These are phyloP conservation scores for Apostichopus leukothele DNA, from an alignment of 53 echinoderm and acorn worm species.

Conservation along the genomic window DNA sequence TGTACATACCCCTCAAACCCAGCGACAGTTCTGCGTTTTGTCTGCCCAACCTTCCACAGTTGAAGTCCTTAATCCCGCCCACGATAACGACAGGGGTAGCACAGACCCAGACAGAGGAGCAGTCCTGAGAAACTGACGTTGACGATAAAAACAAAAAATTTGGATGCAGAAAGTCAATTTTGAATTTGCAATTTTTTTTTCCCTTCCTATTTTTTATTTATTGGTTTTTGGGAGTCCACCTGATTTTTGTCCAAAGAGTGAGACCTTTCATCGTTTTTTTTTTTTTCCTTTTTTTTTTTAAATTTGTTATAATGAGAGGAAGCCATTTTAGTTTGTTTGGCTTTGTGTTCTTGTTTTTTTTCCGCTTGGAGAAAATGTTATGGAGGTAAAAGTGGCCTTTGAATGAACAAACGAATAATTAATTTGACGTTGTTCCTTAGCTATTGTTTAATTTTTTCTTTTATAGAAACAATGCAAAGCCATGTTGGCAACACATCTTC, in stretches of 20 bases:
- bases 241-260: neutral
- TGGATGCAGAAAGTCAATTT: neutral
- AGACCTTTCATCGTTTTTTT: neutral
- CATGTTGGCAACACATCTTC: neutral
- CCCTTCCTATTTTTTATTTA: neutral
- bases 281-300: neutral
- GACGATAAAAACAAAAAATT: neutral
- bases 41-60: slow-evolving; percentile 77
- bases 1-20: slow-evolving; percentile 81
- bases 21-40: slow-evolving; percentile 95
- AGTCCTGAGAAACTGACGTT: neutral
- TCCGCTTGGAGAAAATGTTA: neutral
- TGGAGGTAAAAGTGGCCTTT: slow-evolving; percentile 3
- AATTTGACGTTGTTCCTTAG: neutral
- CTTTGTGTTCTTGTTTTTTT: neutral
- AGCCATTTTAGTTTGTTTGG: neutral
- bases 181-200: neutral
- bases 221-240: neutral
- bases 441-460: neutral
- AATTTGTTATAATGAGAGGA: neutral
- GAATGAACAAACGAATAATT: neutral
- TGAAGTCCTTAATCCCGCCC: slow-evolving; percentile 60
- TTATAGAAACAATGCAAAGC: neutral
- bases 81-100: slow-evolving; percentile 45
- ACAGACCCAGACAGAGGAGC: slow-evolving; percentile 48